Percentiles rank a stretch among this genome's conserved stretches.
phyloP scores from a whole-genome alignment of 2,888 invertebrate species.

The Onchidella celtica region DNA sequence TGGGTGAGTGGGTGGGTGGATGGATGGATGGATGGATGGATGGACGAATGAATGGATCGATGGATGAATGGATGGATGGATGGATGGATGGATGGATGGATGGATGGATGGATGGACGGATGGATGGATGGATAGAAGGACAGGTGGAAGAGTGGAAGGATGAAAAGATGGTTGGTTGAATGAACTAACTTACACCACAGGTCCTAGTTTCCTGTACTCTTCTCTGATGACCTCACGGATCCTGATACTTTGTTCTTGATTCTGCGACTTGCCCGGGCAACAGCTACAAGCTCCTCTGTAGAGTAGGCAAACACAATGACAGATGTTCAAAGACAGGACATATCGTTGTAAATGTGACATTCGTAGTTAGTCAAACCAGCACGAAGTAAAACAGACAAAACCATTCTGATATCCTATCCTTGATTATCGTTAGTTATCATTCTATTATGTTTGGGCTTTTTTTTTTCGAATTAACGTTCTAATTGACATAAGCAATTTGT shows the following conservation, averaged over 20 bases:
- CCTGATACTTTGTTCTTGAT: neutral
- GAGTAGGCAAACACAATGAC: neutral
- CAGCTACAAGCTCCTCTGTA: conserved; percentile 14
- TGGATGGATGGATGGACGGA: conserved; percentile 20
- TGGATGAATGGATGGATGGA: neutral
- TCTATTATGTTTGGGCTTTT: too few species aligned
- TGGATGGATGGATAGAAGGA: conserved; percentile 23
- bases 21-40: neutral
- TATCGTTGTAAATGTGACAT: too few species aligned
- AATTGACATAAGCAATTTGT: too few species aligned
- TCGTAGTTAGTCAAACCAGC: too few species aligned
- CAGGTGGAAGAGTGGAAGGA: neutral
- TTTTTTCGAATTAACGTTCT: too few species aligned
- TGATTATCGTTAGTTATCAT: too few species aligned
- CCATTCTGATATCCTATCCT: too few species aligned
- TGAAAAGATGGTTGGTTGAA: neutral
- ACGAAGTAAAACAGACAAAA: too few species aligned
- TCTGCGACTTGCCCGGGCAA: neutral
- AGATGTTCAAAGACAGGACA: too few species aligned
- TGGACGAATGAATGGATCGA: conserved; percentile 11
- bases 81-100: neutral
- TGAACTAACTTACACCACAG: conserved; percentile 41
- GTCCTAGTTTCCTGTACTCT: conserved; percentile 49
- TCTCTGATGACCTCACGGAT: conserved; percentile 19
- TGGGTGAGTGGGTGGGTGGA: neutral